Conservation (phyloP, 2,797 vertebrate genomes). For the Glyptemys insculpta region DNA sequence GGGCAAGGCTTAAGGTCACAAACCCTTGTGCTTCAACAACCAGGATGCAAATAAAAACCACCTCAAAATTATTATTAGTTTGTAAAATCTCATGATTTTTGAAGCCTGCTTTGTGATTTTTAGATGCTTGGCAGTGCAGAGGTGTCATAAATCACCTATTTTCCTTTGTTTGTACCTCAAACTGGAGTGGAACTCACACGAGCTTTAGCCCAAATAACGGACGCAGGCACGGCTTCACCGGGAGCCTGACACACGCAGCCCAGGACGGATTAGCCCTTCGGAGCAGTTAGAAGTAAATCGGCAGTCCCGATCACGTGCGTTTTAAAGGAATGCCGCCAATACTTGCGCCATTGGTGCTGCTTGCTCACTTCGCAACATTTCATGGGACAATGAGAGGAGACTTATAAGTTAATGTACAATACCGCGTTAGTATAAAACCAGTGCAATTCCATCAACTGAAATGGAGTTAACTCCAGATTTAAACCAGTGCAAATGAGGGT, state of each 20-base stretch:
- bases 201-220: neutral
- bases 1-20: neutral
- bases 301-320: neutral
- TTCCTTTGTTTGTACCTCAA: neutral
- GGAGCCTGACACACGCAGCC: neutral
- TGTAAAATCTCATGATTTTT: neutral
- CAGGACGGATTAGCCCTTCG: neutral
- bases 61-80: neutral
- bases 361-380: neutral
- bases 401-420: neutral
- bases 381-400: neutral
- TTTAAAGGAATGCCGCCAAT: neutral
- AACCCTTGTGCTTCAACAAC: neutral
- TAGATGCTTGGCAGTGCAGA: neutral
- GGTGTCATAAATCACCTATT: neutral
- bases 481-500: neutral
- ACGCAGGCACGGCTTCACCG: neutral
- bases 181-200: neutral
- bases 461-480: too few species aligned
- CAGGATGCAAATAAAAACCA: neutral
- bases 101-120: neutral
- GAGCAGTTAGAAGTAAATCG: neutral
- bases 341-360: neutral
- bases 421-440: neutral
- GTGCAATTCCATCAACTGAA: neutral